Evolutionary conservation across 2,888 invertebrate species (phyloP).

Genomic region (Amiota communis): DNA sequence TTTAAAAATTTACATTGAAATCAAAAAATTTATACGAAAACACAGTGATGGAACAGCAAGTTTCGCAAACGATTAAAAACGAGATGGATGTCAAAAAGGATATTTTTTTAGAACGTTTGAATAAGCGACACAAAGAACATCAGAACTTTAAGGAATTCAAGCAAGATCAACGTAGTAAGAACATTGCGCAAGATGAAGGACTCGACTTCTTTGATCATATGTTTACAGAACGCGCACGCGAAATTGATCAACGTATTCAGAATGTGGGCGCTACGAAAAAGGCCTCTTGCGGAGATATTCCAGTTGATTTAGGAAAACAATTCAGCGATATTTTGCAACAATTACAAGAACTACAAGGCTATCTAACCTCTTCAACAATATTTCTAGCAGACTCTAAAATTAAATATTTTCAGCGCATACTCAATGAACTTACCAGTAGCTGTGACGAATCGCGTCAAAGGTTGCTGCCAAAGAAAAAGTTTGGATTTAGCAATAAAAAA

Average conservation of each 20-base stretch:
- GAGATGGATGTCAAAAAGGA: constrained; percentile 59
- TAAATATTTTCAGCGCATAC: constrained; percentile 82
- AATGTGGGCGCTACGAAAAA: constrained; percentile 62
- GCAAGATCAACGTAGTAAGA: constrained; percentile 68
- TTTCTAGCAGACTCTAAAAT: constrained; percentile 88
- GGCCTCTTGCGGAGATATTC: constrained; percentile 44
- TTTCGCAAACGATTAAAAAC: neutral
- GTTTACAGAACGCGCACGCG: constrained; percentile 80
- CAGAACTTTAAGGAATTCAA: constrained; percentile 70
- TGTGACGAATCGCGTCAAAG: constrained; percentile 82
- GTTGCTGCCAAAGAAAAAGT: constrained; percentile 88
- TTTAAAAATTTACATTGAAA: neutral
- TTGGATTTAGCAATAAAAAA: constrained; percentile 86
- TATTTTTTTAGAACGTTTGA: constrained; percentile 66
- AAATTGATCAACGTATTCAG: constrained; percentile 78
- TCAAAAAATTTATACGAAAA: neutral
- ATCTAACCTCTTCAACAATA: constrained; percentile 84
- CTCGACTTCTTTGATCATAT: constrained; percentile 81
- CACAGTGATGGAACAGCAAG: constrained; percentile 3
- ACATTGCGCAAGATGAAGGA: constrained; percentile 67
- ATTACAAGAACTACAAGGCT: constrained; percentile 83
- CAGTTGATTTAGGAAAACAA: constrained; percentile 74
- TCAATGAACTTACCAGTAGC: constrained; percentile 82
- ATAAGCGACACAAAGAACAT: constrained; percentile 72
- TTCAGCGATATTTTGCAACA: constrained; percentile 83